Base-by-base conservation (phyloP, 2,797 vertebrate species). In the Neomorphus geoffroyi region DNA sequence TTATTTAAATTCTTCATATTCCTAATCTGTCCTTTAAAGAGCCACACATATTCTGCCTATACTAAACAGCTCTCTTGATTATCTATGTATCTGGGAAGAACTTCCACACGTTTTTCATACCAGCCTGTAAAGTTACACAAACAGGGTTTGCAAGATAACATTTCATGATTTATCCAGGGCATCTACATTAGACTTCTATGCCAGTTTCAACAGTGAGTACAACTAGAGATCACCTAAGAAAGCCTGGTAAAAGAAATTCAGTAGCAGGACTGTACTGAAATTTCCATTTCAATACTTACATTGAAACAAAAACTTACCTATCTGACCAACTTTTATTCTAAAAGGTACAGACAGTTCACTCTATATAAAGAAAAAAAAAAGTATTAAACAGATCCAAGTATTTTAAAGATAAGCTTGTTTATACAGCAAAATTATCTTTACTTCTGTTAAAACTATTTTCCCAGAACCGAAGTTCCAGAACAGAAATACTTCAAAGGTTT, bases 261-360 rank as follows among this genome's bases (percentile, higher is more conserved):
- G 61, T 35, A n/a, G 3, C 43, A 51, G 48, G 39, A 9, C 17
- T 57, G 9, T n/a, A 72, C 24, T 57, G 77, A 53, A 30, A 54
- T 24, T 71, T 71, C 18, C 35, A 79, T 32, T 86, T 84, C 11
- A 35, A 4, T 54, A 72, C 27, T 41, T 4, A 1, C 5, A 46
- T 0, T 24, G 45, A 75, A 80, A 62, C 18, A 64, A 54, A 65
- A 88, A 97, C 99, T 99, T 97, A 99, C 99, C 99, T 53, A 99
- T 99, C 92, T 99, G 99, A 45, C 99, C 99, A 70, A 98, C 98
- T 93, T 99, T 99, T 78, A 99, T 97, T 98, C 97, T 99, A 97
- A 99, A 99, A 30, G 99, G 99, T 80, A 99, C 98, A 94, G 99
- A 98, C 60, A 99, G 97, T 93, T 99, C 99, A 96, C 98, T 99